Base-by-base conservation (phyloP, 2,888 invertebrate species). In the Idaea aversata region DNA sequence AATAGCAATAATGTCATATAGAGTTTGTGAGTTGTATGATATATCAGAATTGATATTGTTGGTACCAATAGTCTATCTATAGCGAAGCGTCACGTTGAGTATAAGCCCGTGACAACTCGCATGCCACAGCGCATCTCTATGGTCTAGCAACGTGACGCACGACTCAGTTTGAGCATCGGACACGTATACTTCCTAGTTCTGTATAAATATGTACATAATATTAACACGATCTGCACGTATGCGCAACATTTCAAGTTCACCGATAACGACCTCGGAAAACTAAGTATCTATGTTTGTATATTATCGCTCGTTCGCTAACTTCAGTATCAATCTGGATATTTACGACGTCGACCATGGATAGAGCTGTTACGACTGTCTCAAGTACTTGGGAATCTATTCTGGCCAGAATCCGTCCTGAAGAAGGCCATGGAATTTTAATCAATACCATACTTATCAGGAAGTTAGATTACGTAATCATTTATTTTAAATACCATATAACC, bases 241-340 rank as follows among this genome's bases (percentile, higher is more conserved):
- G 81, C 81, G 80, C 77, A 82, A 81, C 78, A 77, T 85, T 87
- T 88, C 88, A 89, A 89, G 89, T 88, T 87, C 86, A 88, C 77
- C 84, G 87, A 87, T 87, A 87, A 88, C 83, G 80, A 77, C 79
- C 77, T 78, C 79, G 73, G 78, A 78, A 85, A 83, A 86, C 80
- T 82, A 47, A 13, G 47, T 47, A 47, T 13, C 47, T 47, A 47
- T 47, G 47, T 47, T 13, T 47, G 47, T 47, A 78, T 82, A 82
- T 86, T 83, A 87, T 86, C 84, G 83, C 78, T 70, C 75, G 73
- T 77, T 82, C 77, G 78, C 71, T 71, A 69, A 66, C 70, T 80
- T 72, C 73, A 73, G 81, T 77, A 77, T 70, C 72, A 68, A 75
- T 72, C 74, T 72, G 72, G 74, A 72, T 72, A 70, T 76, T 77